phyloP scores from a whole-genome alignment of 2,797 vertebrate species.

The Meriones psammophilus region DNA sequence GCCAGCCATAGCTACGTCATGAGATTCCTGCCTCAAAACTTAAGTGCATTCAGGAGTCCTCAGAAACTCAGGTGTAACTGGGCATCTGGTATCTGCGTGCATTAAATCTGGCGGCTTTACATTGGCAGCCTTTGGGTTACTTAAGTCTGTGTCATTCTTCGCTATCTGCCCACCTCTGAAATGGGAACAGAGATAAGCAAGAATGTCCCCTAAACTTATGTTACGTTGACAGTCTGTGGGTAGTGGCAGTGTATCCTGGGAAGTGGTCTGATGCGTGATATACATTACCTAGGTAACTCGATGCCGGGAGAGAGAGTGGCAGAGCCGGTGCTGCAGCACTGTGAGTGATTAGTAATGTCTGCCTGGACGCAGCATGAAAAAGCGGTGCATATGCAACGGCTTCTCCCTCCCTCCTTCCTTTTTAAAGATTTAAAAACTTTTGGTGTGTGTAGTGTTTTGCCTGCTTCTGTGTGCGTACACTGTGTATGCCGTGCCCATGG shows the following conservation, averaged over 20 bases:
- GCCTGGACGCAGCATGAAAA: neutral
- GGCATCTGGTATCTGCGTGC: neutral
- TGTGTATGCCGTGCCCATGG: neutral
- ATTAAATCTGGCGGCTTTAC: neutral
- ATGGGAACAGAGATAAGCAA: neutral
- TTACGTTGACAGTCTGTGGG: neutral
- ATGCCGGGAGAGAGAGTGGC: no score
- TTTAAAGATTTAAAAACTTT: neutral
- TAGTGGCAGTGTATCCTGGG: neutral
- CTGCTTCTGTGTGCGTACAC: neutral
- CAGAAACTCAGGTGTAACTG: neutral
- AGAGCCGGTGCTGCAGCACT: neutral
- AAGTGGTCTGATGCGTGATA: neutral
- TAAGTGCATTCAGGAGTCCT: neutral
- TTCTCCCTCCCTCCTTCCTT: neutral
- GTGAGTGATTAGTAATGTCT: neutral
- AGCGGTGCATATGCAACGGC: fast-evolving
- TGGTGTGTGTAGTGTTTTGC: neutral
- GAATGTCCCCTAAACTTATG: neutral
- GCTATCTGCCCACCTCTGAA: neutral
- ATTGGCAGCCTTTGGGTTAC: neutral
- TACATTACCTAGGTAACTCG: neutral
- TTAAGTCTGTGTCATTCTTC: neutral
- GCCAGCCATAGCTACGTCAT: neutral
- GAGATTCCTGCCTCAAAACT: neutral